A percentile compares a stretch with the other conserved stretches of the same genome.
phyloP scores from a whole-genome alignment of 1,140 invertebrate genomes.

The Psix sp. region DNA sequence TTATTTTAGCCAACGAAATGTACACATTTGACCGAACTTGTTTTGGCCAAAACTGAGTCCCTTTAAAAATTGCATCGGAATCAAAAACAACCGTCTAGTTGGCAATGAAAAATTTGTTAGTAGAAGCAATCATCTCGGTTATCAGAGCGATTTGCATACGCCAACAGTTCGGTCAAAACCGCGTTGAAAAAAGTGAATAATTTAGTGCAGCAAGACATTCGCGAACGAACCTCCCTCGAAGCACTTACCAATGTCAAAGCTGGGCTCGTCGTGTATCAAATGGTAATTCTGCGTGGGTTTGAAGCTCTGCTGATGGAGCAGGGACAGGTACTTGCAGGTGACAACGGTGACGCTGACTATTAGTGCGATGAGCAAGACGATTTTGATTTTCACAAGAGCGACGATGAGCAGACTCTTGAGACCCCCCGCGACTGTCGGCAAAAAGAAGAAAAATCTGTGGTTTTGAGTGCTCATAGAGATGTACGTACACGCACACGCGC shows the following conservation, averaged over 20 bases:
- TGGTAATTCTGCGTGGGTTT: slow-evolving; percentile 20
- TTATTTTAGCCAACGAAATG: too few species aligned
- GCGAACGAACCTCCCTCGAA: background rate
- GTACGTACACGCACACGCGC: slow-evolving; percentile 17
- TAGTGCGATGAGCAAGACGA: slow-evolving; percentile 59
- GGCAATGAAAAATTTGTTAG: too few species aligned
- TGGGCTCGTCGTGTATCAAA: slow-evolving; percentile 20
- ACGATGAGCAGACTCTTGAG: slow-evolving; percentile 61
- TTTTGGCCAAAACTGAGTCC: too few species aligned
- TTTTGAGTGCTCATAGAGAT: slow-evolving; percentile 11
- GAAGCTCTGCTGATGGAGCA: slow-evolving; percentile 8
- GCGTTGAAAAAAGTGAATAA: too few species aligned
- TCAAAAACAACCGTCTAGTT: too few species aligned
- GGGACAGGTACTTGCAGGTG: slow-evolving; percentile 49
- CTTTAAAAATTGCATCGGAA: too few species aligned
- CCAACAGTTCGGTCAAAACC: too few species aligned
- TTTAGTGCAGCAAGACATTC: background rate
- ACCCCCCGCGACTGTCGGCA: slow-evolving; percentile 61
- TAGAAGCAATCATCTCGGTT: too few species aligned
- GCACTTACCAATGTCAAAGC: slow-evolving; percentile 40
- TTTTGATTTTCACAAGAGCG: slow-evolving; percentile 65
- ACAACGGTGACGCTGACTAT: slow-evolving; percentile 54
- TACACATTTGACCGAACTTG: too few species aligned
- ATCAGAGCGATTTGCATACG: too few species aligned
- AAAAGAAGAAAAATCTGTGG: slow-evolving; percentile 6